Evolutionary conservation across 2,113 vertebrate species (phyloP).

Genomic region (Rousettus leschenaultii): DNA sequence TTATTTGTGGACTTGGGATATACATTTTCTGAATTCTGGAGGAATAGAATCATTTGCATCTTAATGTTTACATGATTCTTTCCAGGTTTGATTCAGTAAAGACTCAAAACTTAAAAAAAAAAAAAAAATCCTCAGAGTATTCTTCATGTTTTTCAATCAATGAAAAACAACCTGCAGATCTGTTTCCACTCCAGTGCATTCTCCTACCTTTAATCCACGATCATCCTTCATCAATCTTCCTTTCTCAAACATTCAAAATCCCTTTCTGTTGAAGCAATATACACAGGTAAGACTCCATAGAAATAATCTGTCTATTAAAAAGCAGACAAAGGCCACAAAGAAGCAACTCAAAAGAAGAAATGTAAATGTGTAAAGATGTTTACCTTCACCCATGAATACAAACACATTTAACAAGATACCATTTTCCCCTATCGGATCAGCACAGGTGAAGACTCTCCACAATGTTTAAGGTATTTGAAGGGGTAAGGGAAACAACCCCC

Average conservation of each 20-base stretch:
- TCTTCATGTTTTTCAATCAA: background rate
- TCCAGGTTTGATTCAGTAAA: background rate
- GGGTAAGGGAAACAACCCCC: background rate
- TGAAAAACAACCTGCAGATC: background rate
- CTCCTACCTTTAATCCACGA: background rate
- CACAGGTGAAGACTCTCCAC: background rate
- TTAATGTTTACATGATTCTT: background rate
- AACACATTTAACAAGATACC: background rate
- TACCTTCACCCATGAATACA: background rate
- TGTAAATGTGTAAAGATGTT: background rate
- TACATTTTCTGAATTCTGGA: conserved; percentile 12
- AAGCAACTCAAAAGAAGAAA: background rate
- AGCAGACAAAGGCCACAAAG: background rate
- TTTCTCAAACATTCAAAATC: conserved; percentile 19
- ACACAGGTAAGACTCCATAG: background rate
- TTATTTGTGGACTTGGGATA: background rate
- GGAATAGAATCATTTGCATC: background rate
- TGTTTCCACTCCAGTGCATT: background rate
- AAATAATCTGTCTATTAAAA: background rate
- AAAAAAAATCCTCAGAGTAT: background rate
- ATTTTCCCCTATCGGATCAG: background rate
- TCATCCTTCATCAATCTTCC: background rate
- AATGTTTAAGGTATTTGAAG: background rate
- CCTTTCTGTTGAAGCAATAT: background rate
- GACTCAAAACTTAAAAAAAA: background rate